These are phyloP conservation scores for Camelus bactrianus DNA, from an alignment of 2,113 vertebrate genomes.

Conservation along the genomic window DNA sequence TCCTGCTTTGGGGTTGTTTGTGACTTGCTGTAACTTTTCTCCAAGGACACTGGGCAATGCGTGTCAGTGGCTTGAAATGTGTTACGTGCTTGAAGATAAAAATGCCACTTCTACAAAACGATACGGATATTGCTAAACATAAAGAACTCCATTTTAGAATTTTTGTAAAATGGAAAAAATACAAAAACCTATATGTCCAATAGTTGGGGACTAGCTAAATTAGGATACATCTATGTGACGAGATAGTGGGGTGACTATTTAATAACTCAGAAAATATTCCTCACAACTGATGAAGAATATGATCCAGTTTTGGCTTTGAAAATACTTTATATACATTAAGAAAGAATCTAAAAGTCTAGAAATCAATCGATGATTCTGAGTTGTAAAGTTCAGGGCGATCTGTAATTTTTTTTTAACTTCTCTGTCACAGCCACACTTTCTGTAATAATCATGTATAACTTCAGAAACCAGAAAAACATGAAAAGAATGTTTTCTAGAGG, in stretches of 20 bases:
- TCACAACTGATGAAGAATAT: background rate
- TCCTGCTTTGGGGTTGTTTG: background rate
- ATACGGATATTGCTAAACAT: background rate
- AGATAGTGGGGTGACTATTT: background rate
- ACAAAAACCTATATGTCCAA: background rate
- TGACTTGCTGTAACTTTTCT: slow-evolving; percentile 18
- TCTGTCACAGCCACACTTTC: background rate
- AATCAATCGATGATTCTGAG: background rate
- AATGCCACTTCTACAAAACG: background rate
- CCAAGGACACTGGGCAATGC: background rate
- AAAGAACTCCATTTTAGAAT: background rate
- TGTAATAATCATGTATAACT: background rate
- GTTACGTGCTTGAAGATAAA: background rate
- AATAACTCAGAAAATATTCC: background rate
- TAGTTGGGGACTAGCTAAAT: background rate
- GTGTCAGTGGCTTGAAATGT: background rate
- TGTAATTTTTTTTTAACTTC: background rate
- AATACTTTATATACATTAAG: background rate
- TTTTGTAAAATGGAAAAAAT: background rate
- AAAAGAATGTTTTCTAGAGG: background rate
- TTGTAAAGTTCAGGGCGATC: background rate
- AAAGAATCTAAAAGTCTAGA: background rate
- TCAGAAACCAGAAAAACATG: slow-evolving; percentile 13
- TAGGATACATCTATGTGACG: background rate
- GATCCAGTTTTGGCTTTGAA: background rate